phyloP scores from a whole-genome alignment of 64 coral and sea anemone species.

The Hydrozoanthus tunicans region DNA sequence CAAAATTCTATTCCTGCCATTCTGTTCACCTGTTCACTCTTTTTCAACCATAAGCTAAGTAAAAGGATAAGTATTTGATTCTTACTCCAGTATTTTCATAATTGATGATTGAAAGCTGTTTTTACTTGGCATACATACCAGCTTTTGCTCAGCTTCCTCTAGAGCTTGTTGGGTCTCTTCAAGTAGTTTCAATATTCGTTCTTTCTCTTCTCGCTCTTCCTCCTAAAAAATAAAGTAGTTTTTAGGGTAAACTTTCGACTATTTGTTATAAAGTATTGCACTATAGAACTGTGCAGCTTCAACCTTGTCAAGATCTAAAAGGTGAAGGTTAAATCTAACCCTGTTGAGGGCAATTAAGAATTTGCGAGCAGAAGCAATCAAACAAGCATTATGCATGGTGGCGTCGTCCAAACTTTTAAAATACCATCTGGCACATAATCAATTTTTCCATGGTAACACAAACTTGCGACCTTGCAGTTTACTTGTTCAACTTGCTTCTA shows the following conservation, averaged over 20 bases:
- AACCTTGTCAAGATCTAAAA: neutral
- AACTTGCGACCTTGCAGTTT: neutral
- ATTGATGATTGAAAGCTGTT: neutral
- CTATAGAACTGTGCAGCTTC: neutral
- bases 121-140: conserved; percentile 21
- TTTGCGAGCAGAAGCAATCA: conserved; percentile 25
- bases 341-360: neutral
- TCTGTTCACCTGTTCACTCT: too few relatives aligned
- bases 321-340: neutral
- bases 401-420: neutral
- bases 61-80: neutral
- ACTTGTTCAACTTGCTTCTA: conserved; percentile 8
- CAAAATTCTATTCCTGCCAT: too few relatives aligned
- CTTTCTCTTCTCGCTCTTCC: conserved; percentile 34
- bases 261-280: neutral
- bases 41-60: neutral
- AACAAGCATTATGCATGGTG: neutral
- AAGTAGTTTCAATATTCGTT: conserved; percentile 52
- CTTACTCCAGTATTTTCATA: neutral
- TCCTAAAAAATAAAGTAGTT: conserved; percentile 10
- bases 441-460: neutral
- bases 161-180: conserved; percentile 55
- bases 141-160: conserved; percentile 48
- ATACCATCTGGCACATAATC: too few relatives aligned
- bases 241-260: neutral